A percentile compares a stretch with the other conserved stretches of the same genome.
phyloP scores from a whole-genome alignment of 2,797 vertebrate genomes.

The Hydrophis major region DNA sequence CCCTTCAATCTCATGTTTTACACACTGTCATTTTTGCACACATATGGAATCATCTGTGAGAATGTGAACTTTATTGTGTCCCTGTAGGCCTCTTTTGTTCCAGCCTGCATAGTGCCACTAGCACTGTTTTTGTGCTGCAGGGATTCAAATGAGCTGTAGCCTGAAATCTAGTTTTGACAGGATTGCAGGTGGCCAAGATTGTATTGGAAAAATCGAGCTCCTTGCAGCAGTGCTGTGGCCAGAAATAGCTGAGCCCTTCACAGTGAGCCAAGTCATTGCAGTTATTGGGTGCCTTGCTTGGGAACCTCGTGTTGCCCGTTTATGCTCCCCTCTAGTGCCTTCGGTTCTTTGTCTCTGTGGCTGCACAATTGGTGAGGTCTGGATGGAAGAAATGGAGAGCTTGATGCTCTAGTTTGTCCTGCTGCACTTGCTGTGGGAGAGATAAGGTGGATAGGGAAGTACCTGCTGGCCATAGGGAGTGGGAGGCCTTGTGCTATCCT shows the following conservation, averaged over 20 bases:
- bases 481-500: no score
- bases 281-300: no score
- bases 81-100: neutral
- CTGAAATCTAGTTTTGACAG: neutral
- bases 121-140: no score
- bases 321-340: no score
- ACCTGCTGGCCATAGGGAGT: no score
- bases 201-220: neutral
- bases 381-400: no score
- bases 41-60: neutral
- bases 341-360: no score
- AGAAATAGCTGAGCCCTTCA: neutral
- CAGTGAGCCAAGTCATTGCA: neutral
- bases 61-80: neutral
- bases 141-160: no score
- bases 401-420: no score
- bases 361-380: no score
- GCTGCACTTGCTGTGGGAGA: no score
- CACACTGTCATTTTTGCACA: neutral
- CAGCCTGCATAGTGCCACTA: neutral
- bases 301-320: rapidly evolving
- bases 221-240: neutral
- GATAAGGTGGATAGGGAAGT: no score
- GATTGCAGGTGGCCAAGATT: neutral
- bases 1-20: neutral